Base-by-base conservation (phyloP, 1,140 invertebrate species). In the Uloborus diversus region DNA sequence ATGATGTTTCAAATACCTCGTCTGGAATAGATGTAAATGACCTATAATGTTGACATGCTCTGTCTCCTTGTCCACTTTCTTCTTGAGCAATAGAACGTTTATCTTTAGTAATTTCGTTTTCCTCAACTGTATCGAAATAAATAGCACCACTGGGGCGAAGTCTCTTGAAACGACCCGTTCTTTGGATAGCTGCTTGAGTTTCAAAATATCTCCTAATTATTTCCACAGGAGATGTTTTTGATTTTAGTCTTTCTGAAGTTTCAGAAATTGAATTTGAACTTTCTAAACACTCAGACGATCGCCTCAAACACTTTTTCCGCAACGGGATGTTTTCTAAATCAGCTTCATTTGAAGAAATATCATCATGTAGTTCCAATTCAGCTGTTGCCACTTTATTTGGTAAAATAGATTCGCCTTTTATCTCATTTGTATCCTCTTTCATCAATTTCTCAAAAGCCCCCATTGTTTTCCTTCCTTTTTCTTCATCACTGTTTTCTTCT, bases 401-500 rank as follows among this genome's bases (percentile, higher is more conserved):
- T 53, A n/a, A n/a, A n/a, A n/a, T n/a, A n/a, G n/a, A n/a, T 7
- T 20, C 3, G 23, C 49, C 49, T 53, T 53, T 53, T 53, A 20
- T 20, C 23, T 53, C 37, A n/a, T 42, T 42, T 42, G 37, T 42
- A 9, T 42, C 9, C 9, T 42, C 9, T 17, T 13, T 42, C 49
- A 14, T 53, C 23, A 53, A 9, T 20, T 20, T 14, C 23, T 53
- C 49, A 20, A 53, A 53, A 17, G 49, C 49, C n/a, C 25, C 68
- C n/a, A n/a, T n/a, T 13, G 30, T 14, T 3, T 23, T 59, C 69
- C 88, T 87, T 94, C 91, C 85, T 93, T 94, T 85, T 92, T 92
- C 47, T 96, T 88, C 83, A 96, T 94, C 82, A n/a, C n/a, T n/a
- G n/a, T n/a, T n/a, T 96, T 92, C 81, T 62, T 69, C 65, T 30